phyloP scores from a whole-genome alignment of 1,140 invertebrate genomes.

The Ditylenchus dipsaci region DNA sequence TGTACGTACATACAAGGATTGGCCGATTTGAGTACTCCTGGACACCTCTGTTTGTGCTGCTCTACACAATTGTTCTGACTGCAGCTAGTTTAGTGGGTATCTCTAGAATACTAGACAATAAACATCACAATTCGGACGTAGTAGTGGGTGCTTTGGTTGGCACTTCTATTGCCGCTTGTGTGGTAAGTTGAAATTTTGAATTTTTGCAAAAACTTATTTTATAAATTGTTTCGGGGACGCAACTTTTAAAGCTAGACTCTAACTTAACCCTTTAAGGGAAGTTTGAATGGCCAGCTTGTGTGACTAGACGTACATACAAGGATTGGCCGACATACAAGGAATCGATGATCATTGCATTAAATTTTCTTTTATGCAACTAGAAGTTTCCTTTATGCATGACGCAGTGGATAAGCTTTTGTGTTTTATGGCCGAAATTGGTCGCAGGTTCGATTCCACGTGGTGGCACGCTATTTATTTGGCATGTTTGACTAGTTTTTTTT shows the following conservation, averaged over 20 bases:
- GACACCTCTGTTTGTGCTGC: not conserved
- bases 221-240: not conserved
- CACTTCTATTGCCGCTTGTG: not conserved
- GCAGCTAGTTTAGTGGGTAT: slow-evolving; percentile 9
- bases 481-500: too few species aligned
- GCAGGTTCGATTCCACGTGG: too few species aligned
- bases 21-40: not conserved
- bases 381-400: too few species aligned
- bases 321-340: too few species aligned
- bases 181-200: slow-evolving; percentile 4
- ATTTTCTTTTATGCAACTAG: too few species aligned
- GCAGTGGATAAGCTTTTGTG: too few species aligned
- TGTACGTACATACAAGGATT: slow-evolving; percentile 12
- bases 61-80: not conserved
- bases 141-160: slow-evolving; percentile 5
- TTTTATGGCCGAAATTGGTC: too few species aligned
- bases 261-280: too few species aligned
- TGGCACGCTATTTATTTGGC: too few species aligned
- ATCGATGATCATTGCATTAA: too few species aligned
- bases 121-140: slow-evolving; percentile 17
- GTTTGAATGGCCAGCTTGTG: too few species aligned
- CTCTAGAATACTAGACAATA: slow-evolving; percentile 13
- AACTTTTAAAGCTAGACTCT: not conserved
- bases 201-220: not conserved
- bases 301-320: too few species aligned